Evolutionary conservation across 92 coral and sea anemone species (phyloP).

Genomic region (Epizoanthus illoricatus): DNA sequence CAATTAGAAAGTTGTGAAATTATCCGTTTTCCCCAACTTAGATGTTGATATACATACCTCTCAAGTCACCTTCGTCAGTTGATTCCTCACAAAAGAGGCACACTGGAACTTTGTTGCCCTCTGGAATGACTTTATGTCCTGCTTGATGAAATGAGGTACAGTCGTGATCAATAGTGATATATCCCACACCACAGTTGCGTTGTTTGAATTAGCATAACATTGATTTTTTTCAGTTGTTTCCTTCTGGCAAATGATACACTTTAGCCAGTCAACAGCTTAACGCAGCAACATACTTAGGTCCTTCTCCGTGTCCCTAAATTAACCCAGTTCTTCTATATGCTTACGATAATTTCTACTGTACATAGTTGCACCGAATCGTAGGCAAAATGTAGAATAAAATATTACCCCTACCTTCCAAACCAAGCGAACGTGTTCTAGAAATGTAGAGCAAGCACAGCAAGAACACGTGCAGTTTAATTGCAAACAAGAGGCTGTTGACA

Average conservation of each 20-base stretch:
- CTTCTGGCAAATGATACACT: neutral
- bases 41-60: too few relatives aligned
- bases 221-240: neutral
- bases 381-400: neutral
- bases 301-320: neutral
- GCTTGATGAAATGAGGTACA: neutral
- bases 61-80: too few relatives aligned
- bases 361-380: neutral
- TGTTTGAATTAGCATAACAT: neutral
- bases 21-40: too few relatives aligned
- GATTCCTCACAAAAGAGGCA: too few relatives aligned
- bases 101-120: too few relatives aligned
- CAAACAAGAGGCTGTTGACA: neutral
- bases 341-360: neutral
- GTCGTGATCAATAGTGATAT: neutral
- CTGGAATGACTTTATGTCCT: too few relatives aligned
- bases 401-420: neutral
- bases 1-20: too few relatives aligned
- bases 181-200: neutral
- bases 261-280: neutral
- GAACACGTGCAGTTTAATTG: neutral
- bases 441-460: neutral
- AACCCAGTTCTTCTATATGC: neutral
- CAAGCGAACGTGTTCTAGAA: neutral
- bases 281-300: neutral